phyloP scores from a whole-genome alignment of 2,888 invertebrate species.

The Willowsia nigromaculata region DNA sequence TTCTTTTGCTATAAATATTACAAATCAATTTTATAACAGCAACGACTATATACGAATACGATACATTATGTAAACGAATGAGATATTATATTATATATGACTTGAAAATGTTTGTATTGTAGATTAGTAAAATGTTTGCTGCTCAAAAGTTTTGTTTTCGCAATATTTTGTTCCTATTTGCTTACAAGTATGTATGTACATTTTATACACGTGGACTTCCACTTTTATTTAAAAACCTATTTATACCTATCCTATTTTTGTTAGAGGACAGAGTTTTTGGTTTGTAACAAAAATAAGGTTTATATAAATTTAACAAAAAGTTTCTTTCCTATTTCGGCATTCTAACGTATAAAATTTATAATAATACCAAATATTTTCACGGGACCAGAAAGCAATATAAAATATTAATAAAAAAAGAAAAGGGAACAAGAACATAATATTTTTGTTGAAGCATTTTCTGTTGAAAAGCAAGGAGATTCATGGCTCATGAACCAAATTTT shows the following conservation, averaged over 20 bases:
- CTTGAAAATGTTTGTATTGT: not conserved
- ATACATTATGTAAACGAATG: not conserved
- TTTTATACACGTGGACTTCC: not conserved
- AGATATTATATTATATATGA: not conserved
- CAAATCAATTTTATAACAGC: no score
- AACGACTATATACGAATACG: no score
- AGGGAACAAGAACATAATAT: slow-evolving; percentile 29
- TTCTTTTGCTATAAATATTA: not conserved
- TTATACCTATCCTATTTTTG: not conserved
- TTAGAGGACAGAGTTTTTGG: slow-evolving; percentile 54
- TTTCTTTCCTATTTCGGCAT: slow-evolving; percentile 14
- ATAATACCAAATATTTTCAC: not conserved
- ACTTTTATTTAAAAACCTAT: not conserved
- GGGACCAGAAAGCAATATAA: not conserved
- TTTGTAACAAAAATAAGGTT: slow-evolving; percentile 57
- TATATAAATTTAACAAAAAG: slow-evolving; percentile 9
- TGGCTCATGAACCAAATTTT: not conserved
- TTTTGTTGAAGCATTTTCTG: slow-evolving; percentile 36
- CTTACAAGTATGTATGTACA: not conserved
- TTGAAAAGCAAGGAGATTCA: slow-evolving; percentile 7
- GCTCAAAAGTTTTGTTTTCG: not conserved
- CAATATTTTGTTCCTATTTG: not conserved
- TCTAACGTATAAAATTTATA: not conserved
- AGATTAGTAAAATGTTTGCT: not conserved
- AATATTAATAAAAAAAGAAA: slow-evolving; percentile 3